Evolutionary conservation across 2,113 vertebrate genomes (phyloP).

Genomic region (Galeopterus variegatus): DNA sequence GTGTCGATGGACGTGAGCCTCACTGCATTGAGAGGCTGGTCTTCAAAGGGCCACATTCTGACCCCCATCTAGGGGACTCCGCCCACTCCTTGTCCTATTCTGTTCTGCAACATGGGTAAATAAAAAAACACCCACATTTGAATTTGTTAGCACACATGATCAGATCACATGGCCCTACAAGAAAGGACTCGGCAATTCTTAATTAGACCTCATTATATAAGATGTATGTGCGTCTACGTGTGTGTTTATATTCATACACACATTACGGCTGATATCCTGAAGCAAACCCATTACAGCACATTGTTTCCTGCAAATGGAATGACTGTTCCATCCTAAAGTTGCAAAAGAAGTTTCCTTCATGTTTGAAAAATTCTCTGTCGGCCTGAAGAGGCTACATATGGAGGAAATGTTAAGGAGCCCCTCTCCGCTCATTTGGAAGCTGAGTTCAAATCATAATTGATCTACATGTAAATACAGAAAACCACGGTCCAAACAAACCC

Average conservation of each 20-base stretch:
- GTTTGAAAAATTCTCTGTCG: neutral
- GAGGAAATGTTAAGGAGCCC: neutral
- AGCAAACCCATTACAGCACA: slow-evolving; percentile 32
- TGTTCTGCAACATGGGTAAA: neutral
- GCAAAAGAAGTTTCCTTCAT: neutral
- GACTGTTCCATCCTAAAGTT: neutral
- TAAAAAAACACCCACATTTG: slow-evolving; percentile 18
- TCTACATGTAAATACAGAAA: slow-evolving; percentile 3
- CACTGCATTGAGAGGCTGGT: neutral
- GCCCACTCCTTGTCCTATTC: neutral
- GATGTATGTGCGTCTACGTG: neutral
- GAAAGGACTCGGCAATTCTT: slow-evolving; percentile 16
- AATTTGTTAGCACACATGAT: neutral
- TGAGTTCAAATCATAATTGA: slow-evolving; percentile 45
- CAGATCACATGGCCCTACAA: neutral
- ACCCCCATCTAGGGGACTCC: neutral
- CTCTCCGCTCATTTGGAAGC: neutral
- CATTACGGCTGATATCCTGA: slow-evolving; percentile 13
- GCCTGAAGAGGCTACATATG: neutral
- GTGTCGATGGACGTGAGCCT: neutral
- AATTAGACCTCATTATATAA: slow-evolving; percentile 48
- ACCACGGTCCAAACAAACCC: neutral
- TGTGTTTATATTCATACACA: slow-evolving; percentile 62
- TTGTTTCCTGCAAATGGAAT: neutral
- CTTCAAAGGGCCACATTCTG: neutral